These are phyloP conservation scores for Drosophila cognata DNA, from an alignment of 2,888 invertebrate genomes.

Conservation along the genomic window DNA sequence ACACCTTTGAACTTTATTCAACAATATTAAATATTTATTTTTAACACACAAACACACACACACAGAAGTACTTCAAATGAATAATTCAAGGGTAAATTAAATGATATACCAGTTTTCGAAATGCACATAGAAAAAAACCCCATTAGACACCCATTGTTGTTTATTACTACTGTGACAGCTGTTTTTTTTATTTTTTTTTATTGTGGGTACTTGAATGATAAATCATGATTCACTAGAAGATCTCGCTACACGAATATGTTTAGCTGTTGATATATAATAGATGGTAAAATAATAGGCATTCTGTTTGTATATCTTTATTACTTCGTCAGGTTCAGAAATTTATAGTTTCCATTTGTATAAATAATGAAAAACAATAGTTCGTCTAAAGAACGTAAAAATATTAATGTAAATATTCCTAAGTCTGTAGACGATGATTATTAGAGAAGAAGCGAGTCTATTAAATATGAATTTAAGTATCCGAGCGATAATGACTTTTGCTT, in stretches of 20 bases:
- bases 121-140: background rate
- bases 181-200: slow-evolving; percentile 6
- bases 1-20: slow-evolving; percentile 19
- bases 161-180: slow-evolving; percentile 25
- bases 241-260: slow-evolving; percentile 7
- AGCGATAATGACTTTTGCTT: background rate
- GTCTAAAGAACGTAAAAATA: slow-evolving; percentile 5
- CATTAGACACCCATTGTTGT: slow-evolving; percentile 6
- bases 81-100: slow-evolving; percentile 32
- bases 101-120: background rate
- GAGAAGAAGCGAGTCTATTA: background rate
- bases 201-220: slow-evolving; percentile 21
- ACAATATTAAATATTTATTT: slow-evolving; percentile 28
- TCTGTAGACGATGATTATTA: background rate
- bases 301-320: slow-evolving; percentile 2
- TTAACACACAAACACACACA: slow-evolving; percentile 3
- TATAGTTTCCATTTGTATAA: slow-evolving; percentile 16
- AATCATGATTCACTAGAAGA: slow-evolving; percentile 21
- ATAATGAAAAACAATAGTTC: slow-evolving; percentile 10
- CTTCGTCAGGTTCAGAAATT: background rate
- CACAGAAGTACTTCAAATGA: slow-evolving; percentile 32
- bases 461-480: background rate
- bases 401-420: slow-evolving; percentile 17
- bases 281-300: background rate
- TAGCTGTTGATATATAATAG: slow-evolving; percentile 6